Conservation (phyloP, 2,797 vertebrate species). For the Zalophus californianus region DNA sequence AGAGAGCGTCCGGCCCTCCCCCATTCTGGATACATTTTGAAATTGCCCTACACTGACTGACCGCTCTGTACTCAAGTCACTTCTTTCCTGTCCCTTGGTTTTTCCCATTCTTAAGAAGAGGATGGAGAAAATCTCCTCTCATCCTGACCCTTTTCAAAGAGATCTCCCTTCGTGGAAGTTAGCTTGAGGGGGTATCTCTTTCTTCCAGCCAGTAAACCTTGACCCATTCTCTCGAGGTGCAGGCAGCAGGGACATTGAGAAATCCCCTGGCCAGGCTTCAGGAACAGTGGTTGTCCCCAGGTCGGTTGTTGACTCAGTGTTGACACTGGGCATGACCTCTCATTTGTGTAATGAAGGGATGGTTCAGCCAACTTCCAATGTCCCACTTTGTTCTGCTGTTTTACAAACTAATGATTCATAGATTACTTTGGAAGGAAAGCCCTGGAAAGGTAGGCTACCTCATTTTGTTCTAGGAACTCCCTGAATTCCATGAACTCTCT, state of each 20-base stretch:
- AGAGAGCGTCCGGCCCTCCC: neutral
- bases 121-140: neutral
- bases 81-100: neutral
- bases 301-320: neutral
- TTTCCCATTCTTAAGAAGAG: neutral
- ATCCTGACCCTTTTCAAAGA: neutral
- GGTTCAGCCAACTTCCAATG: neutral
- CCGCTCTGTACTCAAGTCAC: neutral
- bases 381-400: neutral
- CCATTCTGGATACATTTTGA: neutral
- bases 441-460: neutral
- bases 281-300: neutral
- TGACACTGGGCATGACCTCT: neutral
- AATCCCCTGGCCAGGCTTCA: neutral
- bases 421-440: neutral
- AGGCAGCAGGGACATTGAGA: neutral
- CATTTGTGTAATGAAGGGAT: neutral
- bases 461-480: neutral
- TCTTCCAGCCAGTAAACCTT: neutral
- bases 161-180: neutral
- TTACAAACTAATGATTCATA: neutral
- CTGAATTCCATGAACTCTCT: neutral
- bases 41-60: neutral
- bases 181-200: neutral
- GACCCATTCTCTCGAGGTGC: neutral